These are phyloP conservation scores for Girardinus metallicus DNA, from an alignment of 2,797 vertebrate species.

Conservation along the genomic window DNA sequence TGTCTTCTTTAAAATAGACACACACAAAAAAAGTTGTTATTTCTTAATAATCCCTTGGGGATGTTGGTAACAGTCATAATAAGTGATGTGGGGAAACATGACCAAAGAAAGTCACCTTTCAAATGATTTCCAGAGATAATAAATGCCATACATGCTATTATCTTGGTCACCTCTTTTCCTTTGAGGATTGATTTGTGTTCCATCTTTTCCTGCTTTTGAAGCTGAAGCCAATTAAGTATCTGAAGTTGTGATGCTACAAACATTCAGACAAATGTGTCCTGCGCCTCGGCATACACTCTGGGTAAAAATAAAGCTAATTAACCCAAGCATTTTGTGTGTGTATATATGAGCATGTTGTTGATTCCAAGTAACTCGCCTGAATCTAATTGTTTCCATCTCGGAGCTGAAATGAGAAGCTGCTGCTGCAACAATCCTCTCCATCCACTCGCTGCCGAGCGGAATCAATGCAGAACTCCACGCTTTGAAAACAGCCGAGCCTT, in stretches of 20 bases:
- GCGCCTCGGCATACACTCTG: not conserved
- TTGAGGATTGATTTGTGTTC: slow-evolving; percentile 6
- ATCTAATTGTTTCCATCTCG: slow-evolving; percentile 67
- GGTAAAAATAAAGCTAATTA: slow-evolving; percentile 2
- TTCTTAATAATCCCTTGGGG: not conserved
- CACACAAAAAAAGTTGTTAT: not conserved
- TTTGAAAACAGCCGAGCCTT: slow-evolving; percentile 40
- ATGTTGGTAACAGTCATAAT: not conserved
- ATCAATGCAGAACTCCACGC: slow-evolving; percentile 47
- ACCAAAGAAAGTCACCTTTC: slow-evolving; percentile 4
- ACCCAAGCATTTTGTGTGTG: not conserved
- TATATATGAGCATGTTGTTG: not conserved
- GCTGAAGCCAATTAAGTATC: slow-evolving; percentile 1
- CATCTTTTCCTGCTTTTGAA: not conserved
- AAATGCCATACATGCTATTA: not conserved
- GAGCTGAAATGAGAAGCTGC: slow-evolving; percentile 40
- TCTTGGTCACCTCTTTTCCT: not conserved
- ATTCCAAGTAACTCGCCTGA: slow-evolving; percentile 28
- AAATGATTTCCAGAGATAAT: slow-evolving; percentile 1
- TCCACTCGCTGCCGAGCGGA: slow-evolving; percentile 15
- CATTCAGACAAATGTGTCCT: not conserved
- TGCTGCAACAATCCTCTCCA: slow-evolving; percentile 21
- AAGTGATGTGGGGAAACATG: not conserved
- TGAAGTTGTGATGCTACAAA: slow-evolving; percentile 4
- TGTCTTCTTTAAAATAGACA: not conserved